These are phyloP conservation scores for Pterocles burchelli DNA, from an alignment of 2,113 vertebrate species.

Conservation along the genomic window DNA sequence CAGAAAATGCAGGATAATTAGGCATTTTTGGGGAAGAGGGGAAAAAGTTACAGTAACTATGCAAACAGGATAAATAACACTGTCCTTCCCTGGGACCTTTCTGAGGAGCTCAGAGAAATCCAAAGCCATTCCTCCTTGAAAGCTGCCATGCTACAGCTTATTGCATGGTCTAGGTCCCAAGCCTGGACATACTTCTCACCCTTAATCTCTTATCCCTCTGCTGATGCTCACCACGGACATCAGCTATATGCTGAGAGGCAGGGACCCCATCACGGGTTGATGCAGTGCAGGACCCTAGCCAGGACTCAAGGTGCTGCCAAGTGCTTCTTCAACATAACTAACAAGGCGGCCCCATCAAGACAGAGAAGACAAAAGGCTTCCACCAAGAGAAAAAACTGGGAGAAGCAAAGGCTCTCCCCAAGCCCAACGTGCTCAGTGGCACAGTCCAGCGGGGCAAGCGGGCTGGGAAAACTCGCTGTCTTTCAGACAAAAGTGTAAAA, in stretches of 20 bases:
- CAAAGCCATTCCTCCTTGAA: neutral
- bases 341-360: neutral
- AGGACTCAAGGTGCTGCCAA: neutral
- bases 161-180: neutral
- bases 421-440: rapidly evolving
- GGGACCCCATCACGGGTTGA: rapidly evolving
- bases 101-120: neutral
- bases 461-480: neutral
- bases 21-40: neutral
- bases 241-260: neutral
- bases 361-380: constrained; percentile 28
- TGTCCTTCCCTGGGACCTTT: neutral
- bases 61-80: neutral
- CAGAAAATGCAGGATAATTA: constrained; percentile 31
- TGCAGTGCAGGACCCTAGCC: neutral
- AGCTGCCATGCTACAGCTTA: neutral
- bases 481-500: constrained; percentile 1
- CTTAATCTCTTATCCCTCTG: neutral
- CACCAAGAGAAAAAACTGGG: neutral
- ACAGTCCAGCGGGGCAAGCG: neutral
- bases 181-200: neutral
- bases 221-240: neutral
- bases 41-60: constrained; percentile 24
- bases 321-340: neutral
- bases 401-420: neutral